Evolutionary conservation across 2,113 vertebrate species (phyloP).

Genomic region (Sebastes schlegelii): DNA sequence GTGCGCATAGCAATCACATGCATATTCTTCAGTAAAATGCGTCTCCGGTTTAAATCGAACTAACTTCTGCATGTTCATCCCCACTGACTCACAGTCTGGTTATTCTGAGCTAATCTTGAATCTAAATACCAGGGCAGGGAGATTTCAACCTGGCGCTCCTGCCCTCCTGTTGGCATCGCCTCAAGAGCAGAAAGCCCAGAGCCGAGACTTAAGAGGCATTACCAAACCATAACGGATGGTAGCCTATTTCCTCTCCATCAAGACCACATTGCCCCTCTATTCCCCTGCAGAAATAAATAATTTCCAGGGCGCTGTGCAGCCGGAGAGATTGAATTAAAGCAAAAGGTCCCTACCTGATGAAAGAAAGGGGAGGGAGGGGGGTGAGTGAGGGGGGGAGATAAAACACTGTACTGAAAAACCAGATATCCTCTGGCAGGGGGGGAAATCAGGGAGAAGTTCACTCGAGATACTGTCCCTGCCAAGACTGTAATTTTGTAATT

Average conservation of each 20-base stretch:
- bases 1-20: neutral
- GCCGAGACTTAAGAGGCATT: conserved; percentile 62
- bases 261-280: conserved; percentile 40
- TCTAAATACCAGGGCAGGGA: conserved; percentile 45
- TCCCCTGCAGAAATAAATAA: conserved; percentile 73
- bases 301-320: conserved; percentile 64
- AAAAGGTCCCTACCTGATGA: conserved; percentile 70
- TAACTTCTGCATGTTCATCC: conserved; percentile 1
- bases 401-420: conserved; percentile 71
- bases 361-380: conserved; percentile 54
- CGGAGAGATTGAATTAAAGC: conserved; percentile 71
- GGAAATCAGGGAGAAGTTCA: conserved; percentile 72
- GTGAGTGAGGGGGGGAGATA: conserved; percentile 46
- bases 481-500: conserved; percentile 77
- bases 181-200: conserved; percentile 55
- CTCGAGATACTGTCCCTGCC: conserved; percentile 64
- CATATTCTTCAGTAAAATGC: conserved; percentile 13
- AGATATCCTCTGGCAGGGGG: conserved; percentile 68
- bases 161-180: conserved; percentile 61
- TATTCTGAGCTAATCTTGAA: conserved; percentile 52
- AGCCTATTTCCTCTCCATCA: conserved; percentile 67
- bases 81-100: conserved; percentile 23
- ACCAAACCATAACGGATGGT: conserved; percentile 67
- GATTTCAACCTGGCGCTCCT: conserved; percentile 57
- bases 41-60: conserved; percentile 9